Evolutionary conservation across 2,113 vertebrate genomes (phyloP).

Genomic region (Synodontis membranacea): DNA sequence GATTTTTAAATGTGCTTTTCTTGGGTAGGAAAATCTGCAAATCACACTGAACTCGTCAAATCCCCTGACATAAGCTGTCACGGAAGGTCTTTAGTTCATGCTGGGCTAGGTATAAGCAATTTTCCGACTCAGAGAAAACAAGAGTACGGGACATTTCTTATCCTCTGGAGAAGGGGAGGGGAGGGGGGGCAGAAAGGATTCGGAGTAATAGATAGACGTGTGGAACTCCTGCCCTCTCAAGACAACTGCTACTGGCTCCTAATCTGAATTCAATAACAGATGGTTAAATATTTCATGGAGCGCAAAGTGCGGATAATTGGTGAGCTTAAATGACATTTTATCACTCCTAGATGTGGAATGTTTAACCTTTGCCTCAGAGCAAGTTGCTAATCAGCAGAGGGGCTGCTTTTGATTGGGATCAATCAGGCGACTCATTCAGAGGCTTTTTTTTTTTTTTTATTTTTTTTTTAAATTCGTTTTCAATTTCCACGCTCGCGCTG

Average conservation of each 20-base stretch:
- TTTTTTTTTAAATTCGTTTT: conserved; percentile 54
- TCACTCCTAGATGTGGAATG: conserved; percentile 52
- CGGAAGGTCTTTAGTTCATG: background rate
- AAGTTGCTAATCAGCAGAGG: conserved; percentile 58
- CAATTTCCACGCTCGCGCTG: conserved; percentile 67
- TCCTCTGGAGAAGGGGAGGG: too few relatives aligned
- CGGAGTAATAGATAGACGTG: conserved; percentile 41
- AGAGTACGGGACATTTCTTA: background rate
- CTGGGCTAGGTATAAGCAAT: conserved; percentile 2
- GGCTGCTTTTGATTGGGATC: conserved; percentile 63
- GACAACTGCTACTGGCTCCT: conserved; percentile 47
- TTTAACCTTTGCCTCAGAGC: conserved; percentile 60
- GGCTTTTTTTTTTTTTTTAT: too few relatives aligned
- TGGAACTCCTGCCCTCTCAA: conserved; percentile 22
- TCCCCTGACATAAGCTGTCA: conserved; percentile 1
- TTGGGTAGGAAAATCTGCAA: conserved; percentile 10
- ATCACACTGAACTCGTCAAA: background rate
- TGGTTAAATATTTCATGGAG: conserved; percentile 62
- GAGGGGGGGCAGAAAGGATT: too few relatives aligned
- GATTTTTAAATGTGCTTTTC: conserved; percentile 7
- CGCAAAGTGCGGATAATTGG: conserved; percentile 56
- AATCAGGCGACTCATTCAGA: conserved; percentile 57
- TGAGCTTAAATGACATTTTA: conserved; percentile 59
- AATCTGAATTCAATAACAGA: conserved; percentile 59
- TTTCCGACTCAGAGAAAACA: background rate